Base-by-base conservation (phyloP, 2,888 invertebrate genomes). In the Nudaria mundana region DNA sequence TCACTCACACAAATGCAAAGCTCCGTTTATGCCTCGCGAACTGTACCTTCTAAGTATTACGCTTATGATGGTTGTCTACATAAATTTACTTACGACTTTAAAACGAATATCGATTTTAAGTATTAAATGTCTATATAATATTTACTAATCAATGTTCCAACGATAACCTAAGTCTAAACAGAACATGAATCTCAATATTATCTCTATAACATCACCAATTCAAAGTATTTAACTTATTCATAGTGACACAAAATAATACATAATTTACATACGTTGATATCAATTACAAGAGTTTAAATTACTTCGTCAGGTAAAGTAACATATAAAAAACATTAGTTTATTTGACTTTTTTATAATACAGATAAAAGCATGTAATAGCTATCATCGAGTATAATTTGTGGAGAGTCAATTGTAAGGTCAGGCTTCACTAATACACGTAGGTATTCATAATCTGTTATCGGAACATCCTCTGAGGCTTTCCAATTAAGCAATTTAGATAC, bases 401-500 rank as follows among this genome's bases (percentile, higher is more conserved):
- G 58, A 49, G 60, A 58, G 66, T 75, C 75, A 72, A 77, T 80
- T 71, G 73, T 73, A 76, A 80, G 78, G 74, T 80, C 77, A 77
- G 48, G 44, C 60, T 57, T 53, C 44, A 55, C 65, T 67, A 65
- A 64, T 70, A 66, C 68, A 69, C 62, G 8, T 8, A 20, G 7
- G 66, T 71, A 76, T 75, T 75, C 67, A 71, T 81, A 78, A n/a
- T 76, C 73, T 58, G 62, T 73, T 70, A 69, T 70, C 68, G 60
- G 67, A 66, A 66, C 67, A 69, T 69, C 68, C 74, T 74, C 61
- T 5, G 60, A 71, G 71, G 73, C 79, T 86, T 84, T 85, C 83
- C 88, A 87, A 88, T 88, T 87, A 87, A 88, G 88, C 83, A 81
- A 86, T 88, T 87, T 85, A 87, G 88, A 88, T 87, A 87, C 84